A percentile compares a stretch with the other conserved stretches of the same genome.
phyloP scores from a whole-genome alignment of 2,888 invertebrate species.

The Argynnis bischoffii region DNA sequence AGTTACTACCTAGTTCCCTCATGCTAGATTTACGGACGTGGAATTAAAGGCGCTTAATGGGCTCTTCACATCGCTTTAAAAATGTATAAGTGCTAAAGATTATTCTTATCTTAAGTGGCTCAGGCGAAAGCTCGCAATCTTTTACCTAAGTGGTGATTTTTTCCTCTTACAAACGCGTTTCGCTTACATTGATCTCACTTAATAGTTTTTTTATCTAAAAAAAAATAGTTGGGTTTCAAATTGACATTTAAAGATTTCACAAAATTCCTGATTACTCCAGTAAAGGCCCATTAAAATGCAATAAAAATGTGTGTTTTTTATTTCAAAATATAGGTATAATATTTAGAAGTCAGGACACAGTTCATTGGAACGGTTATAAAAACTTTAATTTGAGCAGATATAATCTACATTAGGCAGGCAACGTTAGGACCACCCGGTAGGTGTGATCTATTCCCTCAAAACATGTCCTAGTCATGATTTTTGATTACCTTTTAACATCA shows the following conservation, averaged over 20 bases:
- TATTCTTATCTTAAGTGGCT: constrained; percentile 51
- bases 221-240: constrained; percentile 18
- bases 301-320: constrained; percentile 16
- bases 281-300: constrained; percentile 21
- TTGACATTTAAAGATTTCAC: background rate
- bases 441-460: constrained; percentile 43
- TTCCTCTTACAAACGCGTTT: constrained; percentile 34
- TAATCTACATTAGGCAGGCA: constrained; percentile 43
- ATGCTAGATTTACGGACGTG: constrained; percentile 57
- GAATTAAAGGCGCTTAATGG: constrained; percentile 42
- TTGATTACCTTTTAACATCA: constrained; percentile 30
- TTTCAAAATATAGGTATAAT: constrained; percentile 38
- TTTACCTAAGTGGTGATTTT: constrained; percentile 41
- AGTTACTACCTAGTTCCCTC: constrained; percentile 57
- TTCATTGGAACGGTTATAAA: constrained; percentile 52
- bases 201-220: constrained; percentile 11
- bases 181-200: constrained; percentile 32
- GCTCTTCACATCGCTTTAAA: constrained; percentile 52
- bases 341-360: constrained; percentile 47
- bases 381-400: constrained; percentile 52
- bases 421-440: constrained; percentile 45
- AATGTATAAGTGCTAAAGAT: constrained; percentile 49
- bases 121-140: constrained; percentile 44
- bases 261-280: constrained; percentile 13
- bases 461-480: constrained; percentile 47